Percentiles rank a stretch among this genome's conserved stretches.
These are phyloP conservation scores for Lamprotornis superbus DNA, from an alignment of 2,113 vertebrate species.

Conservation along the genomic window DNA sequence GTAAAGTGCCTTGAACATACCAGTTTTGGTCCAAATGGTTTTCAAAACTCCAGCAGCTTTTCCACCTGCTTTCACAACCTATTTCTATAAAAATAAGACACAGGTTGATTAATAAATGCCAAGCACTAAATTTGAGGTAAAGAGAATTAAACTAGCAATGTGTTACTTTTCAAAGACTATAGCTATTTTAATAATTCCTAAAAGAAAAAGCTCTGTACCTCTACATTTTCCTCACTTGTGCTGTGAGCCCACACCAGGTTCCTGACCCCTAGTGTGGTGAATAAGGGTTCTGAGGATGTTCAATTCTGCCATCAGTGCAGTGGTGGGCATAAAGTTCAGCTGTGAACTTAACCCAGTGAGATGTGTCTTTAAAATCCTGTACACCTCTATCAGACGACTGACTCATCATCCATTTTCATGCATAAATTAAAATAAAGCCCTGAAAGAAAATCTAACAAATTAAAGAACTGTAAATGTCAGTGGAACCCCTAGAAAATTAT, in stretches of 20 bases:
- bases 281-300: not conserved
- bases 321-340: not conserved
- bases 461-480: not conserved
- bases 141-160: not conserved
- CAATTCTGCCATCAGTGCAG: not conserved
- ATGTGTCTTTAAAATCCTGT: not conserved
- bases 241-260: not conserved
- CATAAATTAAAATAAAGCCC: not conserved
- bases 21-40: not conserved
- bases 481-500: not conserved
- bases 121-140: not conserved
- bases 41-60: not conserved
- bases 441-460: not conserved
- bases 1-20: not conserved
- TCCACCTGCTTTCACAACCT: not conserved
- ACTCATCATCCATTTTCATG: not conserved
- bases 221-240: not conserved
- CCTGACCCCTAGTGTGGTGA: not conserved
- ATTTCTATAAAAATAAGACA: not conserved
- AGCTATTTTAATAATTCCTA: not conserved
- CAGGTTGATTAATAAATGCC: not conserved
- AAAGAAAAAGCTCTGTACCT: not conserved
- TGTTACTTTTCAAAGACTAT: not conserved
- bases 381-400: not conserved
- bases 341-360: not conserved